Evolutionary conservation across 2,113 vertebrate species (phyloP).

Genomic region (Aptenodytes patagonicus): DNA sequence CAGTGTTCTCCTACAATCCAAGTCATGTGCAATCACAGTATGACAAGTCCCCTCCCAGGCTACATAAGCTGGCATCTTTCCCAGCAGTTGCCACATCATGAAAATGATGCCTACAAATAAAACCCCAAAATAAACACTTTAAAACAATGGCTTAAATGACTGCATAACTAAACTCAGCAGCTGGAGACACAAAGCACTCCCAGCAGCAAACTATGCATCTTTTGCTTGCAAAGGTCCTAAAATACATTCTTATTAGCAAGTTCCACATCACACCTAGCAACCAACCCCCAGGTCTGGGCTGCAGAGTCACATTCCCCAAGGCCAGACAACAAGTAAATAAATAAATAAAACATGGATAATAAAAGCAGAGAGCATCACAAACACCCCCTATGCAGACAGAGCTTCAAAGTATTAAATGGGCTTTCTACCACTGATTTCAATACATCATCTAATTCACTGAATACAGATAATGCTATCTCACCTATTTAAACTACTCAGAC

Average conservation of each 20-base stretch:
- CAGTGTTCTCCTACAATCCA: conserved; percentile 1
- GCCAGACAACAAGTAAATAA: not conserved
- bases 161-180: conserved; percentile 35
- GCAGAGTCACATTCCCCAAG: not conserved
- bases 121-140: conserved; percentile 73
- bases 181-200: conserved; percentile 12
- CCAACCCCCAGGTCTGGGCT: conserved; percentile 4
- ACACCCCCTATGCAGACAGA: not conserved
- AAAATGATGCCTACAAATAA: conserved; percentile 72
- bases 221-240: not conserved
- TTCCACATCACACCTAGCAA: conserved; percentile 54
- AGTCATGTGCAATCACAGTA: conserved; percentile 74
- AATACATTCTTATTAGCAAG: not conserved
- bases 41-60: conserved; percentile 62
- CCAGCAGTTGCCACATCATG: conserved; percentile 77
- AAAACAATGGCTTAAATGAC: conserved; percentile 63
- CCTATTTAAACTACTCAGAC: not conserved
- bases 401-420: not conserved
- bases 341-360: not conserved
- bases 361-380: not conserved
- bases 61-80: conserved; percentile 69
- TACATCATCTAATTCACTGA: not conserved
- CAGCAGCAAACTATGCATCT: not conserved
- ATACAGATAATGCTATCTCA: not conserved
- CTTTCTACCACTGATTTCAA: conserved; percentile 2